phyloP scores from a whole-genome alignment of 2,113 vertebrate species.

The Anhinga anhinga region DNA sequence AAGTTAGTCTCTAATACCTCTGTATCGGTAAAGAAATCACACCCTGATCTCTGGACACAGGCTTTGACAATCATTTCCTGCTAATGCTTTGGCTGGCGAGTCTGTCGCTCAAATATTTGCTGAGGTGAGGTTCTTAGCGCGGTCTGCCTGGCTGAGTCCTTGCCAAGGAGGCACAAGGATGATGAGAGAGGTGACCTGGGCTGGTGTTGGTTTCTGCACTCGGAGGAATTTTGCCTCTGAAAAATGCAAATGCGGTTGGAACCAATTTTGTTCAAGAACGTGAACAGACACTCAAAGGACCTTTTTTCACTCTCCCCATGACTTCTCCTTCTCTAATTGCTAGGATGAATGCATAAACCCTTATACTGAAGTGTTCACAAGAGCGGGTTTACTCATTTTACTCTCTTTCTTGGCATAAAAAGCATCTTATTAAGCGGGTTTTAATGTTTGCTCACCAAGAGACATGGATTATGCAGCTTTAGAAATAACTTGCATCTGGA shows the following conservation, averaged over 20 bases:
- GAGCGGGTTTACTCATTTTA: constrained; percentile 6
- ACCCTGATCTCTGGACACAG: neutral
- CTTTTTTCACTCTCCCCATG: neutral
- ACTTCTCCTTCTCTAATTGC: constrained; percentile 46
- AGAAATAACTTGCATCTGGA: constrained; percentile 30
- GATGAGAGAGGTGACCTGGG: neutral
- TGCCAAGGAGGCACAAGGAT: neutral
- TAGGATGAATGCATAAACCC: constrained; percentile 27
- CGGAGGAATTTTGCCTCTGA: neutral
- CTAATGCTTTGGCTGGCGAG: neutral
- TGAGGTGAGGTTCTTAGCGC: neutral
- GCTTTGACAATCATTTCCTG: neutral
- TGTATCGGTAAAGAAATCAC: neutral
- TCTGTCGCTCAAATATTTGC: neutral
- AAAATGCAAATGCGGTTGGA: constrained; percentile 34
- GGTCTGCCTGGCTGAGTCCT: neutral
- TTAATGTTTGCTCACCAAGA: constrained; percentile 21
- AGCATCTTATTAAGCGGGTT: neutral
- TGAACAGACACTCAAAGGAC: constrained; percentile 20
- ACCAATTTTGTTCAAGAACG: neutral
- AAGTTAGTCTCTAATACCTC: neutral
- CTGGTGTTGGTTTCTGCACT: neutral
- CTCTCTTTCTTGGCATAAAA: constrained; percentile 24
- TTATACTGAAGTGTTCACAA: constrained; percentile 19
- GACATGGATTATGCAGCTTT: constrained; percentile 9